Evolutionary conservation across 2,888 invertebrate species (phyloP).

Genomic region (Drosophila pegasa): DNA sequence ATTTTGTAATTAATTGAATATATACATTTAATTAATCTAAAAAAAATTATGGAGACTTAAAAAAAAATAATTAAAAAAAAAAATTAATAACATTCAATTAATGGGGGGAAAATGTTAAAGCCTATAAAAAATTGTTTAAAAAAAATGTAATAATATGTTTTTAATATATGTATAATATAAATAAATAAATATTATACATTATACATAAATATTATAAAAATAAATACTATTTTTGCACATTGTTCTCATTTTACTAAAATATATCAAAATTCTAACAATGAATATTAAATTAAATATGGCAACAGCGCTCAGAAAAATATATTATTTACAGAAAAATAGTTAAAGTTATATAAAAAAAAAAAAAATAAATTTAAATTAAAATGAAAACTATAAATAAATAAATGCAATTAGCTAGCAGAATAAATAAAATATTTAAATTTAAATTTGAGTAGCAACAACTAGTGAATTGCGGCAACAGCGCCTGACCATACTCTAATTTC

Average conservation of each 20-base stretch:
- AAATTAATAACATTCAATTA: too few species aligned
- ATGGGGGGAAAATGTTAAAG: too few species aligned
- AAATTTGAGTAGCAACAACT: background rate
- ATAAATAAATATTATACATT: background rate
- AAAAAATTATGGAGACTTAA: too few species aligned
- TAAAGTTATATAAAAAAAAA: background rate
- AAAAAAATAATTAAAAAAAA: too few species aligned
- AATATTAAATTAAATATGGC: background rate
- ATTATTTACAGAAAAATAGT: background rate
- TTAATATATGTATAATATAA: too few species aligned
- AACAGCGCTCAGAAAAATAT: background rate
- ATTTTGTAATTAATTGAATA: too few species aligned
- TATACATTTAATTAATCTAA: too few species aligned
- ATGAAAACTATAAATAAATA: background rate
- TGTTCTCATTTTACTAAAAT: background rate
- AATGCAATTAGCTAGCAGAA: background rate
- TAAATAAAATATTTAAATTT: background rate
- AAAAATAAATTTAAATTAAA: background rate
- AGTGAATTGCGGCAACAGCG: slow-evolving; percentile 8
- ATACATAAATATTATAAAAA: background rate
- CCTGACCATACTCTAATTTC: background rate
- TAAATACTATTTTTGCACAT: background rate
- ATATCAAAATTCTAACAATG: background rate
- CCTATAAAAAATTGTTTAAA: too few species aligned
- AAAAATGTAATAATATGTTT: too few species aligned